Evolutionary conservation across 1,140 invertebrate species (phyloP).

Genomic region (Pogonus chalceus): DNA sequence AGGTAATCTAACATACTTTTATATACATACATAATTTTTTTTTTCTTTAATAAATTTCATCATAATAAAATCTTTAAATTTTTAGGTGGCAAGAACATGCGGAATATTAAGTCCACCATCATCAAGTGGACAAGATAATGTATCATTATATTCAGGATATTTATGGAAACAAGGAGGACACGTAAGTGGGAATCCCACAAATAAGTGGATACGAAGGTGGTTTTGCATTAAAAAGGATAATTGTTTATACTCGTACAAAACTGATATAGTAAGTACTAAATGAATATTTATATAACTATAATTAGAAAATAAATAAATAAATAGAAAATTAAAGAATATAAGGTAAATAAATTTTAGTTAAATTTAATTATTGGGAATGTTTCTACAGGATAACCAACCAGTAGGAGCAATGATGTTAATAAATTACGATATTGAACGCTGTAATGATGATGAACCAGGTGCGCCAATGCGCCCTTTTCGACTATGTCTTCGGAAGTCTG

Average conservation of each 20-base stretch:
- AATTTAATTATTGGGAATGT: neutral
- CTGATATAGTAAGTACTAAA: slow-evolving; percentile 60
- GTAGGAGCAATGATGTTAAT: slow-evolving; percentile 79
- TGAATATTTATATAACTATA: neutral
- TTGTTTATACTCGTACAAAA: slow-evolving; percentile 93
- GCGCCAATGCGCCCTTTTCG: slow-evolving; percentile 40
- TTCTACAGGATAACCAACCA: slow-evolving; percentile 69
- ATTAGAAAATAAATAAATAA: neutral
- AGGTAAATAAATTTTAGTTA: neutral
- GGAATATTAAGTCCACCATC: slow-evolving; percentile 59
- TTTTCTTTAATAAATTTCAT: slow-evolving; percentile 8
- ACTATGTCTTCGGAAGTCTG: slow-evolving; percentile 67
- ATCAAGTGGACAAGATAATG: slow-evolving; percentile 43
- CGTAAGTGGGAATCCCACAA: slow-evolving; percentile 42
- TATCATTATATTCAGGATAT: slow-evolving; percentile 64
- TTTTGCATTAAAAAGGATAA: slow-evolving; percentile 84
- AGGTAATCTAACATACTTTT: no score
- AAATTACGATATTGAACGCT: slow-evolving; percentile 63
- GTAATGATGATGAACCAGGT: slow-evolving; percentile 45
- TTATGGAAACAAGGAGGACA: slow-evolving; percentile 61
- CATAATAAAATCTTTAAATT: no score
- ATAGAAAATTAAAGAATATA: no score
- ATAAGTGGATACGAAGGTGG: slow-evolving; percentile 81
- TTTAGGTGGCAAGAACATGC: slow-evolving; percentile 68
- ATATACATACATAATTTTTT: slow-evolving; percentile 18